Base-by-base conservation (phyloP, 2,113 vertebrate species). In the Caracal caracal region DNA sequence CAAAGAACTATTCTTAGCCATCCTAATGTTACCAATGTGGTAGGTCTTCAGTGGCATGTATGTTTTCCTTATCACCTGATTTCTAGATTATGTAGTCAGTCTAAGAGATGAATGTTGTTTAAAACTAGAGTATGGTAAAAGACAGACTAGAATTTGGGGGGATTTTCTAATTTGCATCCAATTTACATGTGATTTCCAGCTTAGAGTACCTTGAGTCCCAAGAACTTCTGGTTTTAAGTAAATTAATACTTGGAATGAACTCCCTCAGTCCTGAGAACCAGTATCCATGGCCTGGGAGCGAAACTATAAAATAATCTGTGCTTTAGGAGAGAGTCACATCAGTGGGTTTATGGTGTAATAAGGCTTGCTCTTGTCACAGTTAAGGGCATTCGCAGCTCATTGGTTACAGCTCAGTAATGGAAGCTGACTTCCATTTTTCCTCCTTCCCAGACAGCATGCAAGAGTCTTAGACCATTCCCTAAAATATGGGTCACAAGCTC, bases 171-270 rank as follows among this genome's bases (percentile, higher is more conserved):
- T 61, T 90, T 84, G 19, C 84, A 24, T 65, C 93, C 5, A 5
- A 2, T 49, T 56, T 63, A 61, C 15, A 61, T 30, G 2, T n/a
- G 15, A 66, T 49, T 68, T 86, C 47, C 16, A 17, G 28, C 3
- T 71, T 73, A 4, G 33, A 35, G 7, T 49, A 43, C 20, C 59
- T 70, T 35, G 47, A 89, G 91, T 81, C 73, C 59, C 24, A 88
- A 78, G 51, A 66, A 28, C 26, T 7, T 70, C 35, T 26, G 43
- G 20, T 35, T 93, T 91, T 68, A 59, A 59, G 49, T 84, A 84
- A 93, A 76, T 75, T 91, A 84, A 63, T 65, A 40, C 24, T 81
- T 96, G 24, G 6, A 88, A 35, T 93, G 53, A 88, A 73, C 28
- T 89, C 49, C 4, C 4, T 47, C 35, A 0, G 7, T 95, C 43